Evolutionary conservation across 2,797 vertebrate genomes (phyloP).

Genomic region (Varecia variegata): DNA sequence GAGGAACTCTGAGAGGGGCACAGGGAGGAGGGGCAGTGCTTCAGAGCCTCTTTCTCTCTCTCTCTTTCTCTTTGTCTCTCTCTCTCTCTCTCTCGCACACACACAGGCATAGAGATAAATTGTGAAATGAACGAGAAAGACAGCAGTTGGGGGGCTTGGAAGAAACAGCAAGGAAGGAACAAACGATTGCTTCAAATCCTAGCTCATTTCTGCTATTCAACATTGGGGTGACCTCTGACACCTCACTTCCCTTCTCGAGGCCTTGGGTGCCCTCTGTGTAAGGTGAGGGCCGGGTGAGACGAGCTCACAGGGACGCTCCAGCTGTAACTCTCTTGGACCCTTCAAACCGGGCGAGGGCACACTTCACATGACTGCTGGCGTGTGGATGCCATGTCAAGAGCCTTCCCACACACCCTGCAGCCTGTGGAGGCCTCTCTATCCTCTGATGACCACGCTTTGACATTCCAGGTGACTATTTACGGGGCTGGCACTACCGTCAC

Average conservation of each 20-base stretch:
- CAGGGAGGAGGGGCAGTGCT: accelerated
- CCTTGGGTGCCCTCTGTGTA: neutral
- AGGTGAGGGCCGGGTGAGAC: neutral
- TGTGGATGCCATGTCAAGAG: accelerated
- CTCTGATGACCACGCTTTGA: neutral
- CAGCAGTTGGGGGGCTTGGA: neutral
- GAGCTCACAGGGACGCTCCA: neutral
- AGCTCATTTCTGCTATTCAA: neutral
- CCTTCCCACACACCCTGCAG: neutral
- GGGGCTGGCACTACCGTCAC: neutral
- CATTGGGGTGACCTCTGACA: neutral
- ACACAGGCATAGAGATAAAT: neutral
- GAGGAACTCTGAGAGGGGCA: neutral
- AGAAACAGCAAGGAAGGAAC: neutral
- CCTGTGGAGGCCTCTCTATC: neutral
- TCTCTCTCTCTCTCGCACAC: too few relatives aligned
- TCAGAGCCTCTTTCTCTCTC: neutral
- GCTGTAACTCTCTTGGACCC: neutral
- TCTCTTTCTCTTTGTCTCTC: neutral
- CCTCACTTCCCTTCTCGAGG: neutral
- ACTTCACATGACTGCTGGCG: neutral
- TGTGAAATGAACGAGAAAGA: neutral
- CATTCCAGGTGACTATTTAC: neutral
- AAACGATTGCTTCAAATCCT: neutral
- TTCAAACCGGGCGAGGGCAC: neutral